Percentiles rank a stretch among this genome's conserved stretches.
Conservation (phyloP, 2,888 invertebrate genomes). For the Ligdia adustata region DNA sequence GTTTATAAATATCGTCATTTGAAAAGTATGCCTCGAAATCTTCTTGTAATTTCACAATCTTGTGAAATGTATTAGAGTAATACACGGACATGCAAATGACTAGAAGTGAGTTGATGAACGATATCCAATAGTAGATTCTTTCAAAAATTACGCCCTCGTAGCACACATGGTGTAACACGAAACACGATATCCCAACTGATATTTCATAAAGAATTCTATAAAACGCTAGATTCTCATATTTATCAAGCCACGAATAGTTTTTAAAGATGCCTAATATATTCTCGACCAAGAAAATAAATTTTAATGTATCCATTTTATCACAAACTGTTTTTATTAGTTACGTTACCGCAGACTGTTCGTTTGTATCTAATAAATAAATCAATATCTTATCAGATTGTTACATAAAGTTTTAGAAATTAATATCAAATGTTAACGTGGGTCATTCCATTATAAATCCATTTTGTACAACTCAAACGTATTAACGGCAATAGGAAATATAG, state of each 20-base stretch:
- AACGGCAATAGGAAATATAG: no score
- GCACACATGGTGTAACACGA: neutral
- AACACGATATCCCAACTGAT: neutral
- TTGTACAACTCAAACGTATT: no score
- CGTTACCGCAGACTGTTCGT: no score
- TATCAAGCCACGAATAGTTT: constrained; percentile 15
- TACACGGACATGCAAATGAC: constrained; percentile 10
- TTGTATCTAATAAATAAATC: no score
- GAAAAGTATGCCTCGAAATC: constrained; percentile 12
- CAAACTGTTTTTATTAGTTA: no score
- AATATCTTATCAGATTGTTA: no score
- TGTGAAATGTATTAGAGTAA: constrained; percentile 7
- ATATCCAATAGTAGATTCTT: neutral
- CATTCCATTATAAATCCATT: no score
- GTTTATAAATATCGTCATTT: neutral
- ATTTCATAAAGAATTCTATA: constrained; percentile 24
- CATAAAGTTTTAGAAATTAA: no score
- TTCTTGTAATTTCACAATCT: constrained; percentile 4
- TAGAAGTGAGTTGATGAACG: constrained; percentile 14
- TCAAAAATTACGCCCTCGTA: neutral
- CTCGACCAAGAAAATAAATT: constrained; percentile 20
- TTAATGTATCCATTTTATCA: constrained; percentile 15
- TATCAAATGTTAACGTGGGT: no score
- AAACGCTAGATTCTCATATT: constrained; percentile 17
- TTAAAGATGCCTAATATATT: constrained; percentile 28